Evolutionary conservation across 2,113 vertebrate genomes (phyloP), one percentile per base, ranked within the genome.

Genomic region (Excalfactoria chinensis): DNA sequence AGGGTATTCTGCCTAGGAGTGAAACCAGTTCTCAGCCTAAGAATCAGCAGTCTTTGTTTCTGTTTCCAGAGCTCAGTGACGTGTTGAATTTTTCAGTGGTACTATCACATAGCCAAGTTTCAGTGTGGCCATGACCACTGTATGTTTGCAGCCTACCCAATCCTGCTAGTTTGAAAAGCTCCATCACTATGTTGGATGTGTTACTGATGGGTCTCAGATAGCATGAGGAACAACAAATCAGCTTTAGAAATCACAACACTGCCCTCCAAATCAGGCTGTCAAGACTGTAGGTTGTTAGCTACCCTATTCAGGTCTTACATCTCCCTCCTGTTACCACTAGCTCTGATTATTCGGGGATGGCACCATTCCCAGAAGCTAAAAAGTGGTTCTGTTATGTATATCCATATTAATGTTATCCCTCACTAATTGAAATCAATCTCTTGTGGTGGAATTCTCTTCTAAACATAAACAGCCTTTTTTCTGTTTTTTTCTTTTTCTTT

Each of bases 291-390:
- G 59, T 46, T 74, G 30, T 76, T 92, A 53, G 35, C 75, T 85
- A 40, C n/a, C 25, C 62, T 13, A 76, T 35, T 58, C 49, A 92
- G 71, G 55, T 49, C 49, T 93, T 93, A 44, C 46, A 74, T 86
- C 87, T 80, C 62, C 69, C 63, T 80, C 69, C 63, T 80, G 25
- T 89, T 87, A 68, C 75, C 23, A 19, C 48, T 78, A 83, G 49
- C 48, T 91, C 41, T 85, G 58, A 30, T 89, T 87, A 91, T 93
- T 89, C 2, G 2, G 13, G 74, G 56, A 77, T 93, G 87, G 66
- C 81, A 93, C n/a, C 43, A 66, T 71, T 96, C 91, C 64, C 84
- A 91, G 89, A 91, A 93, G 78, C 84, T 80, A 90, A 84, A 90
- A 95, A 74, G 64, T 71, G 23, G 23, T 83, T 86, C 43, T 30